Percentiles rank a stretch among this genome's conserved stretches.
Conservation (phyloP, 2,888 invertebrate genomes). For the Eremobia ochroleuca region DNA sequence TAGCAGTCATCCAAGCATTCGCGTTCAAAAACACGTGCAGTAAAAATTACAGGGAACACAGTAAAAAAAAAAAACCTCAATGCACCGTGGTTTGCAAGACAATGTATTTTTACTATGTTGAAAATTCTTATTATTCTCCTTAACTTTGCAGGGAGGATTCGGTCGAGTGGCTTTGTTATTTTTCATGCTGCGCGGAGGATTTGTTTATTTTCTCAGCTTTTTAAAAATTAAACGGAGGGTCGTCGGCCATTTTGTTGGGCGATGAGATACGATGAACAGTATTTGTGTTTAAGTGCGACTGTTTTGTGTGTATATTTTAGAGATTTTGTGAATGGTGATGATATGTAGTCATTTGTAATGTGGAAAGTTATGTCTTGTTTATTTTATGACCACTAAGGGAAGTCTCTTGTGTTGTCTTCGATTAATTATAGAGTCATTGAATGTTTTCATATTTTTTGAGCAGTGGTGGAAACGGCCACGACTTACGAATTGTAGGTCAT, state of each 20-base stretch:
- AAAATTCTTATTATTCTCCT: conserved; percentile 73
- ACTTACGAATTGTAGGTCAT: too few species aligned
- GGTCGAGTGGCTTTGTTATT: conserved; percentile 71
- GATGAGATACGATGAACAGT: conserved; percentile 45
- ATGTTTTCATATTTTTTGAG: neutral
- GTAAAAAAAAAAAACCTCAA: conserved; percentile 43
- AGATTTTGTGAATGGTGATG: conserved; percentile 3
- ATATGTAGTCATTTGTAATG: conserved; percentile 21
- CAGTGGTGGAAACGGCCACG: neutral
- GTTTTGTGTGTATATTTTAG: conserved; percentile 14
- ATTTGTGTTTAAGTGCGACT: conserved; percentile 16
- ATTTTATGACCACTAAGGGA: conserved; percentile 2
- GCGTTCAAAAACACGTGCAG: conserved; percentile 17
- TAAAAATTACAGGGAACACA: conserved; percentile 19
- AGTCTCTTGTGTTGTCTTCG: neutral
- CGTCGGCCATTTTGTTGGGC: conserved; percentile 59
- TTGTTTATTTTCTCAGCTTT: conserved; percentile 71
- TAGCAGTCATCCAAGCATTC: conserved; percentile 3
- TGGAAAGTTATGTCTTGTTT: conserved; percentile 4
- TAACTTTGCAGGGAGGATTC: conserved; percentile 64
- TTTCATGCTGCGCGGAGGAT: conserved; percentile 64
- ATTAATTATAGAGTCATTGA: neutral
- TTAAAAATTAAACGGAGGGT: conserved; percentile 69
- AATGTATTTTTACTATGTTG: conserved; percentile 67
- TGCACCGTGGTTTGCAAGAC: conserved; percentile 60